These are phyloP conservation scores for Morbakka virulenta DNA, from an alignment of 30 jellyfish, hydroid and myxozoan genomes.

Conservation along the genomic window DNA sequence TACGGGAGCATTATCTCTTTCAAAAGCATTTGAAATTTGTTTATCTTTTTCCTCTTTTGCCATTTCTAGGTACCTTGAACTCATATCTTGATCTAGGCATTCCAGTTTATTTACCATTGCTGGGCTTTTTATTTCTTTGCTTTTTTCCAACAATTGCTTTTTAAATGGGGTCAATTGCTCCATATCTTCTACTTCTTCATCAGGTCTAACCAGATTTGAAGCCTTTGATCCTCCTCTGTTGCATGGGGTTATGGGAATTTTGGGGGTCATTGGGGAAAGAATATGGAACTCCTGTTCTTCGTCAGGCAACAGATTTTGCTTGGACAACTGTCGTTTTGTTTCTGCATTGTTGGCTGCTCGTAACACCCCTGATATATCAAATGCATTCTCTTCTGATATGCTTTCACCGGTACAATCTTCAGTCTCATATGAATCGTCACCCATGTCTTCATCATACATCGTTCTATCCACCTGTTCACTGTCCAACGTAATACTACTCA, in stretches of 20 bases:
- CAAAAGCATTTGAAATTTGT: too few relatives aligned
- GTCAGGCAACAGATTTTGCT: neutral
- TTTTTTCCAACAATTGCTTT: slow-evolving; percentile 51
- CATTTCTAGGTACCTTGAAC: too few relatives aligned
- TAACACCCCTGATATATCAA: slow-evolving; percentile 81
- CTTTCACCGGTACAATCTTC: slow-evolving; percentile 7
- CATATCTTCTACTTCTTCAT: neutral
- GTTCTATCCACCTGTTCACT: neutral
- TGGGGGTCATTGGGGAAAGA: neutral
- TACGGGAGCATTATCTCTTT: too few relatives aligned
- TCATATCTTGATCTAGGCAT: neutral
- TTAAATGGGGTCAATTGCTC: slow-evolving; percentile 42
- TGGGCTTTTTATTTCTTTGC: slow-evolving; percentile 48
- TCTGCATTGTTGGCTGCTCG: slow-evolving; percentile 66
- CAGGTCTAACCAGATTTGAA: neutral
- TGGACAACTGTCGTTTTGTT: neutral
- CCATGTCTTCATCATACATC: neutral
- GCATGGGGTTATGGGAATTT: neutral
- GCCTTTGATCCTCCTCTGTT: too few relatives aligned
- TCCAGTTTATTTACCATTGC: slow-evolving; percentile 18
- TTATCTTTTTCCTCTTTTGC: too few relatives aligned
- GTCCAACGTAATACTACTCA: too few relatives aligned
- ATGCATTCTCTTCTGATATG: slow-evolving; percentile 74
- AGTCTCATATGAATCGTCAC: slow-evolving; percentile 31
- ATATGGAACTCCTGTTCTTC: neutral